phyloP scores from a whole-genome alignment of 2,113 vertebrate genomes.

The Varanus komodoensis region DNA sequence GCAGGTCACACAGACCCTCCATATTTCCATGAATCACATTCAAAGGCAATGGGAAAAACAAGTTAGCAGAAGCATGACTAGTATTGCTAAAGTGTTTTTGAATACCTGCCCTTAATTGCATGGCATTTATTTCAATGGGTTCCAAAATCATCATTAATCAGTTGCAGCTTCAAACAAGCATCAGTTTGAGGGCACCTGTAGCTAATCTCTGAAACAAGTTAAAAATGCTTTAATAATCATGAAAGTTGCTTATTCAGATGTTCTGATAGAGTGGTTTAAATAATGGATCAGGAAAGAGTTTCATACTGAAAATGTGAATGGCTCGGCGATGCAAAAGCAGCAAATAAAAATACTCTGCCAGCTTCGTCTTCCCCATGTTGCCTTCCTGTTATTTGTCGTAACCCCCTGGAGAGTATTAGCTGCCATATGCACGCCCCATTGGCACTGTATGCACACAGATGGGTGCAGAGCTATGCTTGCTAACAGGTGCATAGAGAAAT shows the following conservation, averaged over 20 bases:
- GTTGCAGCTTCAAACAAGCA: conserved; percentile 28
- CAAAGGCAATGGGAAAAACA: conserved; percentile 48
- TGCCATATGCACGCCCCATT: conserved; percentile 31
- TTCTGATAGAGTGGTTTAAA: not conserved
- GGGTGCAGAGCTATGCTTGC: not conserved
- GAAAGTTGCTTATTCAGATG: conserved; percentile 39
- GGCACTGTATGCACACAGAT: not conserved
- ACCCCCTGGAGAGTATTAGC: conserved; percentile 18
- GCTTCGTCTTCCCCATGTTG: not conserved
- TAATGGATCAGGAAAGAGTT: conserved; percentile 24
- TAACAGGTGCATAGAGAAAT: conserved; percentile 25
- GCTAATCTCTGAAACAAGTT: conserved; percentile 42
- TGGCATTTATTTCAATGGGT: not conserved
- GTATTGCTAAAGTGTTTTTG: conserved; percentile 32
- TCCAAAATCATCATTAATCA: conserved; percentile 27
- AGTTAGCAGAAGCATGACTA: conserved; percentile 62
- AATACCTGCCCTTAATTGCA: conserved; percentile 27
- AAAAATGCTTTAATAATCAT: conserved; percentile 9
- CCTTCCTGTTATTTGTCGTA: conserved; percentile 46
- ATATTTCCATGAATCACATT: conserved; percentile 63
- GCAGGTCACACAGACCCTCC: conserved; percentile 53
- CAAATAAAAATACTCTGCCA: conserved; percentile 33
- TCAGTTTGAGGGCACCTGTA: conserved; percentile 24
- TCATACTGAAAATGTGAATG: conserved; percentile 33
- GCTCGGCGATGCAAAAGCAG: conserved; percentile 3